A percentile compares a stretch with the other conserved stretches of the same genome.
phyloP scores from a whole-genome alignment of 2,888 invertebrate species.

The Pollenia labialis region DNA sequence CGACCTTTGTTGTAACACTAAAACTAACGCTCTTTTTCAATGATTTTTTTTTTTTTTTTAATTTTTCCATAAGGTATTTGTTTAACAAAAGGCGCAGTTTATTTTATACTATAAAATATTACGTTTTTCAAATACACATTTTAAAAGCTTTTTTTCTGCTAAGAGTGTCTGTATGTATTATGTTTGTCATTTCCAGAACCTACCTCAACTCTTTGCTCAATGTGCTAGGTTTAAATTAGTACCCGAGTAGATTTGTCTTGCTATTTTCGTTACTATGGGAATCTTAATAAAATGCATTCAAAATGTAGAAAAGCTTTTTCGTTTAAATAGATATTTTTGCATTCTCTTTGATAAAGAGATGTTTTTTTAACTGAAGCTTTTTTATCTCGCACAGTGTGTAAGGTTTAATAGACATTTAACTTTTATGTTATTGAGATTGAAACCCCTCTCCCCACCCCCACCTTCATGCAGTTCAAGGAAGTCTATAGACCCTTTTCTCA shows the following conservation, averaged over 20 bases:
- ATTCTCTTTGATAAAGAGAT: slow-evolving; percentile 15
- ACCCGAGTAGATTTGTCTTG: not conserved
- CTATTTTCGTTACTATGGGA: slow-evolving; percentile 18
- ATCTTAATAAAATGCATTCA: slow-evolving; percentile 34
- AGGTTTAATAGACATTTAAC: not conserved
- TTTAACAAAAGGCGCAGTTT: slow-evolving; percentile 42
- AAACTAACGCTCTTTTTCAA: slow-evolving; percentile 50
- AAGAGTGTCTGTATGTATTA: not conserved
- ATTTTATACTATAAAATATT: slow-evolving; percentile 18
- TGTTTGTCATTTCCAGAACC: slow-evolving; percentile 59
- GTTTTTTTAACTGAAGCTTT: slow-evolving; percentile 40
- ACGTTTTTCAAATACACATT: slow-evolving; percentile 20
- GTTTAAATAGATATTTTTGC: slow-evolving; percentile 24
- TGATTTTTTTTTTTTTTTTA: slow-evolving; percentile 21
- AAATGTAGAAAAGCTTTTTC: slow-evolving; percentile 34
- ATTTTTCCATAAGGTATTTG: not conserved
- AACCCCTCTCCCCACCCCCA: not conserved
- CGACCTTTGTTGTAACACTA: slow-evolving; percentile 63
- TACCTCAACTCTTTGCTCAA: slow-evolving; percentile 63
- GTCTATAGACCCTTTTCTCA: slow-evolving; percentile 62
- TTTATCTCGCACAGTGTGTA: slow-evolving; percentile 59
- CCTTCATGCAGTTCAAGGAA: slow-evolving; percentile 69
- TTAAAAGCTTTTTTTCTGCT: slow-evolving; percentile 49
- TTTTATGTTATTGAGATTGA: slow-evolving; percentile 18
- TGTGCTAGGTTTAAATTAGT: slow-evolving; percentile 43